Percentiles rank a stretch among this genome's conserved stretches.
phyloP scores from a whole-genome alignment of 2,888 invertebrate species.

The Gasteruption jaculator region DNA sequence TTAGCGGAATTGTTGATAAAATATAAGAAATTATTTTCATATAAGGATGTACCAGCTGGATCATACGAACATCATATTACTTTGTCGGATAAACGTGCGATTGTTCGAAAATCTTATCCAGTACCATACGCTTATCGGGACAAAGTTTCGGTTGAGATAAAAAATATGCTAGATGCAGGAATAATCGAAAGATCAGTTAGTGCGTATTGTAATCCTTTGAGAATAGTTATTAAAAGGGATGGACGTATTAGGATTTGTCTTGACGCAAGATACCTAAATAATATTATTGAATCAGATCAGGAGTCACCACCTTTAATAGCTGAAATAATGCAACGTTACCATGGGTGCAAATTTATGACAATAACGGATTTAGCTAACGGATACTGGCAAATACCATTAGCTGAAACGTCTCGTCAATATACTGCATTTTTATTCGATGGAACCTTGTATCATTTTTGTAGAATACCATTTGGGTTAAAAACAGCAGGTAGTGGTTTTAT shows the following conservation, averaged over 20 bases:
- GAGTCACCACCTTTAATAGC: conserved; percentile 26
- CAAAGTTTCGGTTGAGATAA: conserved; percentile 26
- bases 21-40: conserved; percentile 22
- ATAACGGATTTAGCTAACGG: conserved; percentile 24
- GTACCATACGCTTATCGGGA: conserved; percentile 29
- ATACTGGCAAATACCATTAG: conserved; percentile 23
- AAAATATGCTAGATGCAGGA: conserved; percentile 25
- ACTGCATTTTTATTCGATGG: conserved; percentile 20
- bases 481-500: conserved; percentile 30
- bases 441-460: conserved; percentile 23
- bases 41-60: conserved; percentile 21
- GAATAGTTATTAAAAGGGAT: conserved; percentile 33
- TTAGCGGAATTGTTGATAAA: neutral
- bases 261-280: conserved; percentile 36
- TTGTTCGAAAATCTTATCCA: conserved; percentile 24
- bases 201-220: conserved; percentile 32
- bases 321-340: conserved; percentile 23
- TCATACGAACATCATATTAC: conserved; percentile 29
- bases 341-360: conserved; percentile 20
- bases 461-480: conserved; percentile 34
- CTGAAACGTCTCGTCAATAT: conserved; percentile 15
- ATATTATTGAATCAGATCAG: conserved; percentile 31
- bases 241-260: conserved; percentile 33
- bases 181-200: conserved; percentile 24
- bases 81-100: conserved; percentile 24